Base-by-base conservation (phyloP, 1,140 invertebrate genomes). In the Drosophila equinoxialis region DNA sequence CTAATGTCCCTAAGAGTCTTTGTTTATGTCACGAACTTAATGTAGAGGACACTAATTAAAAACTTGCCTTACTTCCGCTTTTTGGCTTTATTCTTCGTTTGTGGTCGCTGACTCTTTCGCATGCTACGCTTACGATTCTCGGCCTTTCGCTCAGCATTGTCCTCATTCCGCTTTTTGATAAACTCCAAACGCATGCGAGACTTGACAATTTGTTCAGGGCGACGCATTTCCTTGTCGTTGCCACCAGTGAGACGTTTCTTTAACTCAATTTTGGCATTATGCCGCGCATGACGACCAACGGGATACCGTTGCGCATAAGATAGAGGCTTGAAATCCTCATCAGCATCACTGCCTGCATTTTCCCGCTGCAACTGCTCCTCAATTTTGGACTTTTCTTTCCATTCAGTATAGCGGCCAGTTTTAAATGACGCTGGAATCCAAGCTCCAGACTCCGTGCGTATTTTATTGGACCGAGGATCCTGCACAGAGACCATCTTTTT, bases 391-490 rank as follows among this genome's bases (percentile, higher is more conserved):
- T 96, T 96, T 69, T 97, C 95, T 79, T 96, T 95, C 98, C 98
- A 99, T 41, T 95, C 94, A 57, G 95, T 94, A 92, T 99, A 99
- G 71, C 96, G 93, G 73, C 98, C 96, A 58, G 96, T 96, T 92
- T 99, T 99, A 92, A 97, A 99, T 0, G 97, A 96, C 0, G 98
- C 97, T 2, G 98, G 95, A 79, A 99, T 98, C 95, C 97, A 97
- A 1, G 94, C 95, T 8, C 98, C 98, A 64, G 97, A 98, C 93
- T 99, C 98, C 3, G 98, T 99, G 74, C 95, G 96, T 74, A 99
- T 98, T 93, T 97, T 98, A 57, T 95, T 96, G 17, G 93, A 92
- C 71, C 95, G 95, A 1, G 92, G 89, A 89, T 95, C 93, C 92
- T 95, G 94, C 7, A 95, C 92, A 13, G 94, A 93, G n/a, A 98